Percentiles rank a stretch among this genome's conserved stretches.
Evolutionary conservation across 2,797 vertebrate genomes (phyloP).

Genomic region (Morelia viridis): DNA sequence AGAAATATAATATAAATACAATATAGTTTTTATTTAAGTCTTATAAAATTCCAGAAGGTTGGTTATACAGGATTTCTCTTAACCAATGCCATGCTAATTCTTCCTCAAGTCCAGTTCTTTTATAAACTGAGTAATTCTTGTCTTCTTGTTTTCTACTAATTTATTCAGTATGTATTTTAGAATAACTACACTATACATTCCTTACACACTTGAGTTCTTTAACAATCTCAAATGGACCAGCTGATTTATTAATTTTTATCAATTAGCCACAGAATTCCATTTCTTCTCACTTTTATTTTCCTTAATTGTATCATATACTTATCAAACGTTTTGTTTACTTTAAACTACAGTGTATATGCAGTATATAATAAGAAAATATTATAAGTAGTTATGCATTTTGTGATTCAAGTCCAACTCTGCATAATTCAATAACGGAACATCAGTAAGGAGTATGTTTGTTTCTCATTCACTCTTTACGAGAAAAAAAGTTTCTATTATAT

Average conservation of each 20-base stretch:
- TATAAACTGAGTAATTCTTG: neutral
- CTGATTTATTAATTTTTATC: neutral
- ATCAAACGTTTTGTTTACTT: neutral
- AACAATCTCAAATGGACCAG: neutral
- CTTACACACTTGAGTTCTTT: neutral
- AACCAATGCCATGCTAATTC: neutral
- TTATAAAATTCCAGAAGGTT: neutral
- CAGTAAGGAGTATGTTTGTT: too few species aligned
- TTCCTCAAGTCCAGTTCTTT: neutral
- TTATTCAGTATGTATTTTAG: neutral
- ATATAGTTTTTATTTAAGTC: neutral
- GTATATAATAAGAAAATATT: neutral
- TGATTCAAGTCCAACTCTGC: neutral
- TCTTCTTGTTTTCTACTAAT: neutral
- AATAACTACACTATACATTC: neutral
- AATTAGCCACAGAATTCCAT: neutral
- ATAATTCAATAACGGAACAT: neutral
- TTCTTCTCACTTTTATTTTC: neutral
- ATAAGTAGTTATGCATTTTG: neutral
- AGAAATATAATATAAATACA: neutral
- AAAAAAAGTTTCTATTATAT: neutral
- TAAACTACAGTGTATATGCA: neutral
- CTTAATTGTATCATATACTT: neutral
- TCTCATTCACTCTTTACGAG: neutral
- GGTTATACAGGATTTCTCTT: neutral